Evolutionary conservation across 2,797 vertebrate species (phyloP), one percentile per base, ranked within the genome.

Genomic region (Microhierax caerulescens): DNA sequence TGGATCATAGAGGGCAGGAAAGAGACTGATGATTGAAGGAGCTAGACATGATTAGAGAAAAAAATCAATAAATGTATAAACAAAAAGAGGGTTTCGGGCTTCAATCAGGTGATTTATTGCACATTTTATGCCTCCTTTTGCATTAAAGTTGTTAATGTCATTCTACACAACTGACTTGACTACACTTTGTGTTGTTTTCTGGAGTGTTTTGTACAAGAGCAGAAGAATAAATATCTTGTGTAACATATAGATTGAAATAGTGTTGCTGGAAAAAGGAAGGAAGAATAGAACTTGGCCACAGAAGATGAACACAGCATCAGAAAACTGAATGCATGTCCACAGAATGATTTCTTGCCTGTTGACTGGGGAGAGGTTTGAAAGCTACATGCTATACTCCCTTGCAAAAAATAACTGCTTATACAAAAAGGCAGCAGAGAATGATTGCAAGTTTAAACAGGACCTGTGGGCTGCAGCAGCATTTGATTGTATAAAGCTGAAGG

Each of bases 61-160:
- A 89, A 97, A 97, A 98, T 98, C 95, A 96, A 93, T 97, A 96
- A 69, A 63, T 85, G 65, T 91, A 95, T 91, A 96, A 97, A 97
- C 82, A 97, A 96, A 97, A 96, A 95, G 78, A 57, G 3, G 47
- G 36, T 96, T 97, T 95, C 76, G 88, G 73, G 78, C 74, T 95
- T 89, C 70, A 93, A 97, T 88, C 53, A 76, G 70, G 61, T 95
- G 88, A 95, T 97, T 88, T 75, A 41, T 61, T 86, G 48, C 79
- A 90, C 78, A 69, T 79, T 93, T 91, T 95, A 48, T 91, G 39
- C 57, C 73, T 91, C 32, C 51, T 96, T 91, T 90, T 81, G 69
- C 65, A 92, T 94, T 96, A 72, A 92, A 84, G 15, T 68, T 83
- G 70, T 86, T 95, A 93, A 93, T 60, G 78, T 60, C 68, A 23